A percentile compares a stretch with the other conserved stretches of the same genome.
phyloP scores from a whole-genome alignment of 2,888 invertebrate genomes.

The Drosophila sordidapex region DNA sequence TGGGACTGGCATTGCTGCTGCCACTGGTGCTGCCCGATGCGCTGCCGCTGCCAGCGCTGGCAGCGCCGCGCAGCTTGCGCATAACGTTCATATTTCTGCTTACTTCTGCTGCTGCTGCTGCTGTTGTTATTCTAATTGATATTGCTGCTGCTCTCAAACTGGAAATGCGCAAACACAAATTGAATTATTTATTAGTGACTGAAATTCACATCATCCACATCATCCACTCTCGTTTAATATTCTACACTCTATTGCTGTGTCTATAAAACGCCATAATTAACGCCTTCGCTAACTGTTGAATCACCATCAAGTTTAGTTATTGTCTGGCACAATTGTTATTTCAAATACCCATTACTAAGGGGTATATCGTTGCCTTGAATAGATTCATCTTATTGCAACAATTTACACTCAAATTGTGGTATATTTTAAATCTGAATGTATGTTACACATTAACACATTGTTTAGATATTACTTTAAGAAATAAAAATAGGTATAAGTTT shows the following conservation, averaged over 20 bases:
- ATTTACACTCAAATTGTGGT: neutral
- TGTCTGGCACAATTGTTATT: slow-evolving; percentile 39
- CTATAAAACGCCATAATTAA: slow-evolving; percentile 43
- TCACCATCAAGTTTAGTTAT: slow-evolving; percentile 40
- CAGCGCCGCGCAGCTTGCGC: slow-evolving; percentile 91
- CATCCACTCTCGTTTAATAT: slow-evolving; percentile 35
- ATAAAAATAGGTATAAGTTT: neutral
- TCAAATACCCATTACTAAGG: neutral
- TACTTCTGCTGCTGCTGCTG: slow-evolving; percentile 10
- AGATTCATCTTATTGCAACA: neutral
- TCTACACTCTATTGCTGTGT: slow-evolving; percentile 39
- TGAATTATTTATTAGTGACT: slow-evolving; percentile 26
- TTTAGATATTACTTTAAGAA: neutral
- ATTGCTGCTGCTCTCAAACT: slow-evolving; percentile 45
- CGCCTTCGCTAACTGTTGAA: slow-evolving; percentile 33
- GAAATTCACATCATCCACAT: slow-evolving; percentile 53
- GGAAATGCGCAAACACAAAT: slow-evolving; percentile 40
- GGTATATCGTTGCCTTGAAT: neutral
- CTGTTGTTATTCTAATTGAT: slow-evolving; percentile 1
- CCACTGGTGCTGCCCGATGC: slow-evolving; percentile 73
- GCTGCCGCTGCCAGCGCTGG: slow-evolving; percentile 48
- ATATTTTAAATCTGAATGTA: neutral
- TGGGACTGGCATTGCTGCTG: slow-evolving; percentile 74
- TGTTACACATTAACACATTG: neutral
- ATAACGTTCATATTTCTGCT: slow-evolving; percentile 91